Percentiles rank a stretch among this genome's conserved stretches.
Evolutionary conservation across 2,113 vertebrate species (phyloP).

Genomic region (Microtus oregoni): DNA sequence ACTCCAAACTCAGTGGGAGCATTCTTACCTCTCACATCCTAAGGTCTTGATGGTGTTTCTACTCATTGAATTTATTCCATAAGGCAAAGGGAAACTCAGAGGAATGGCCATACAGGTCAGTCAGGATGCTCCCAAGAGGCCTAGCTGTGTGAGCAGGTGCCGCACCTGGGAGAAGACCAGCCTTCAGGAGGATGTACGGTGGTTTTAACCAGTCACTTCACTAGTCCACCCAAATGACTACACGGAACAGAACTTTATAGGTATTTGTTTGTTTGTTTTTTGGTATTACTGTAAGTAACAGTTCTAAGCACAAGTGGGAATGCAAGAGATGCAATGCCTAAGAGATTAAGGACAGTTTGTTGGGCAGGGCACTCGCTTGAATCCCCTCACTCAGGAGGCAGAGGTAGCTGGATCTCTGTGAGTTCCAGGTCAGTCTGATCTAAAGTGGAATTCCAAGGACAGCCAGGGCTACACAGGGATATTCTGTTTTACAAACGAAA

Average conservation of each 20-base stretch:
- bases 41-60: neutral
- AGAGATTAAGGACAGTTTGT: neutral
- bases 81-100: neutral
- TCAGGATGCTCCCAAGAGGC: neutral
- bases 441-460: neutral
- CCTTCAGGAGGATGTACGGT: neutral
- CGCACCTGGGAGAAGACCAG: neutral
- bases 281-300: neutral
- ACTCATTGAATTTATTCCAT: constrained; percentile 18
- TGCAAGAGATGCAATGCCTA: neutral
- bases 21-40: neutral
- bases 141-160: neutral
- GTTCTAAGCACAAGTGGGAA: neutral
- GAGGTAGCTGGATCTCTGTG: neutral
- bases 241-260: neutral
- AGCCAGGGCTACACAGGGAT: neutral
- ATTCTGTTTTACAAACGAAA: neutral
- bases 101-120: neutral
- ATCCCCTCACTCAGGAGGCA: neutral
- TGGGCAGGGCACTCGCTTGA: neutral
- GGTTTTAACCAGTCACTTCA: neutral
- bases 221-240: neutral
- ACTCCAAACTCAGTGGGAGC: neutral
- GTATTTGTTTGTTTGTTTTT: neutral
- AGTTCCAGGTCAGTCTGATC: neutral